Evolutionary conservation across 2,797 vertebrate genomes (phyloP).

Genomic region (Cynopterus sphinx): DNA sequence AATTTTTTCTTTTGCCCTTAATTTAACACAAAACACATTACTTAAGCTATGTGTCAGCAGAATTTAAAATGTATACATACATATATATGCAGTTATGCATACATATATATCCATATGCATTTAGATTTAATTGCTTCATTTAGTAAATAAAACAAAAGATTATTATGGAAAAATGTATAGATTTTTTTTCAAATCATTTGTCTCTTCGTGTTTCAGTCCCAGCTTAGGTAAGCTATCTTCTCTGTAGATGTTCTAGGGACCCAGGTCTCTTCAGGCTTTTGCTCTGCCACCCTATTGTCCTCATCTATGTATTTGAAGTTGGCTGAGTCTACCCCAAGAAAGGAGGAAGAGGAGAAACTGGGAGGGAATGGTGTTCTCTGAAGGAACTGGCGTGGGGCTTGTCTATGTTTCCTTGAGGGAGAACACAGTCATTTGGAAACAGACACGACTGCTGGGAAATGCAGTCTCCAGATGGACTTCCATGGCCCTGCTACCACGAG

Average conservation of each 20-base stretch:
- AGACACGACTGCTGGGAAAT: not conserved
- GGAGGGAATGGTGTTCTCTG: not conserved
- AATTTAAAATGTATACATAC: constrained; percentile 1
- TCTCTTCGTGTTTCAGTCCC: not conserved
- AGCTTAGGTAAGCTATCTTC: not conserved
- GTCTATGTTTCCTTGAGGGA: not conserved
- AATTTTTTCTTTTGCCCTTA: not conserved
- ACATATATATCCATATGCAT: not conserved
- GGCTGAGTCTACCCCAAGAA: not conserved
- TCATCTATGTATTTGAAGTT: not conserved
- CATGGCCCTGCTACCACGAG: not conserved
- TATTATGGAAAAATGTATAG: not conserved
- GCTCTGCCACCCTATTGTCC: not conserved
- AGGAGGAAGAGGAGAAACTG: not conserved
- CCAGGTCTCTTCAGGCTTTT: not conserved
- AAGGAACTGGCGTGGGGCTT: not conserved
- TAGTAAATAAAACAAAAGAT: not conserved
- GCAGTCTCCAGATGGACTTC: not conserved
- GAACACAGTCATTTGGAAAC: not conserved
- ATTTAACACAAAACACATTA: not conserved
- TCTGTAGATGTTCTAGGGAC: not conserved
- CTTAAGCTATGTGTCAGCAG: not conserved
- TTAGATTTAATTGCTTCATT: not conserved
- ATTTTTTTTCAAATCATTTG: not conserved
- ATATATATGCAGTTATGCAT: not conserved